Conservation (phyloP, 2,888 invertebrate species). For the Hesperia comma region DNA sequence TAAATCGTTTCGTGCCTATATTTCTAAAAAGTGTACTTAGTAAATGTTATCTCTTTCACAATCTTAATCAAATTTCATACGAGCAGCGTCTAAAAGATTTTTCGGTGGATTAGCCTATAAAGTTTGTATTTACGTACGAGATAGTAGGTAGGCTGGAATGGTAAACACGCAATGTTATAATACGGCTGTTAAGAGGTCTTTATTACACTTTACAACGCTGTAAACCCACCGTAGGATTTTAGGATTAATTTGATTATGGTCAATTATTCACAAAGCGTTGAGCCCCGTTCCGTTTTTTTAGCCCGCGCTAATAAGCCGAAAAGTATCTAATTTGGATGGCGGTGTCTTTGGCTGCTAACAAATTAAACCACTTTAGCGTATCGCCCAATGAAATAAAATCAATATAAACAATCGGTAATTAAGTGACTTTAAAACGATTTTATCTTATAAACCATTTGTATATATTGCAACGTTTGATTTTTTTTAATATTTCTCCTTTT, state of each 20-base stretch:
- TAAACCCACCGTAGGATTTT: constrained; percentile 84
- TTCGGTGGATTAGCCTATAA: constrained; percentile 38
- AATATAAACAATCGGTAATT: constrained; percentile 82
- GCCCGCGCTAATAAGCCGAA: constrained; percentile 79
- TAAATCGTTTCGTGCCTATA: constrained; percentile 12
- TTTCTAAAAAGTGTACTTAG: constrained; percentile 1
- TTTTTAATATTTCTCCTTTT: constrained; percentile 2
- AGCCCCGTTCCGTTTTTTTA: constrained; percentile 74
- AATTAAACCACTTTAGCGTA: constrained; percentile 83
- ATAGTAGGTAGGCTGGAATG: constrained; percentile 44
- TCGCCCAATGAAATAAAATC: constrained; percentile 75
- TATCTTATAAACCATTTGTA: constrained; percentile 64
- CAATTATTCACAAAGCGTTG: constrained; percentile 82
- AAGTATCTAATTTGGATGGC: constrained; percentile 81
- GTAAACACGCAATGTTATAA: constrained; percentile 67
- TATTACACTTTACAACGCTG: constrained; percentile 81
- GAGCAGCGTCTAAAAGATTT: constrained; percentile 28
- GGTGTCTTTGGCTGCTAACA: constrained; percentile 80
- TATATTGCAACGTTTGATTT: constrained; percentile 37
- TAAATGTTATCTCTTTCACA: constrained; percentile 33
- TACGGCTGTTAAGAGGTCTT: constrained; percentile 75
- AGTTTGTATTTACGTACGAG: constrained; percentile 36
- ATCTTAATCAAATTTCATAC: constrained; percentile 33
- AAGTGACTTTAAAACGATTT: constrained; percentile 75
- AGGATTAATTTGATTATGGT: constrained; percentile 84